These are phyloP conservation scores for Onychostruthus taczanowskii DNA, from an alignment of 2,113 vertebrate genomes.

Conservation along the genomic window DNA sequence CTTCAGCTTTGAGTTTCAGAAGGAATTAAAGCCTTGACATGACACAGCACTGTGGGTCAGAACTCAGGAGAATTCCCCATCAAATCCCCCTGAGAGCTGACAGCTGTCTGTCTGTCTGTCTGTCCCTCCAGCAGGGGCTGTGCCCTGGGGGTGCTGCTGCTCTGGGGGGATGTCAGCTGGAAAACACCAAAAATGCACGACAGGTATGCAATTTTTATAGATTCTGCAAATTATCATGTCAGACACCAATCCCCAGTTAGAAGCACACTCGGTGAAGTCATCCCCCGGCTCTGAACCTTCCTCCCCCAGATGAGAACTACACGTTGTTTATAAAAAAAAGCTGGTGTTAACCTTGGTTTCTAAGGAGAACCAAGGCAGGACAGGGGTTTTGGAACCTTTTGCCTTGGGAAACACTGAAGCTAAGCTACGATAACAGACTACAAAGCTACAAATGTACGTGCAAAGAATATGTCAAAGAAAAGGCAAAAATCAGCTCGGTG, in stretches of 20 bases:
- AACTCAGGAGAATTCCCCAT: not conserved
- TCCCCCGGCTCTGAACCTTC: not conserved
- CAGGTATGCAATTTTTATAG: not conserved
- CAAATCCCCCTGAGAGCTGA: not conserved
- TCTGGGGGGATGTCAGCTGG: not conserved
- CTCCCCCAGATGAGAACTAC: not conserved
- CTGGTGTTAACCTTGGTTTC: not conserved
- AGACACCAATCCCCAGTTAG: not conserved
- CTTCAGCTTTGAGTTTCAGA: not conserved
- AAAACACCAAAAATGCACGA: not conserved
- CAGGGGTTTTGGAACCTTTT: not conserved
- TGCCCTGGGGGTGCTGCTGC: not conserved
- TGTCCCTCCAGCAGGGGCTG: not conserved
- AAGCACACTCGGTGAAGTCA: not conserved
- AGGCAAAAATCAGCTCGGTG: not conserved
- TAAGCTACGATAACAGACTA: not conserved
- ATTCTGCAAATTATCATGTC: not conserved
- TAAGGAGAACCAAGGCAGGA: not conserved
- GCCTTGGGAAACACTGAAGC: not conserved
- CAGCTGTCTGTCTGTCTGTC: rapidly evolving
- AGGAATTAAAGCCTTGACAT: not conserved
- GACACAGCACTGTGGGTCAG: not conserved
- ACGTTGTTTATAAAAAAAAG: not conserved
- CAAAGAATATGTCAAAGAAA: not conserved
- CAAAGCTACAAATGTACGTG: not conserved